Conservation (phyloP, 2,113 vertebrate genomes). For the Pomatorhinus ruficollis region DNA sequence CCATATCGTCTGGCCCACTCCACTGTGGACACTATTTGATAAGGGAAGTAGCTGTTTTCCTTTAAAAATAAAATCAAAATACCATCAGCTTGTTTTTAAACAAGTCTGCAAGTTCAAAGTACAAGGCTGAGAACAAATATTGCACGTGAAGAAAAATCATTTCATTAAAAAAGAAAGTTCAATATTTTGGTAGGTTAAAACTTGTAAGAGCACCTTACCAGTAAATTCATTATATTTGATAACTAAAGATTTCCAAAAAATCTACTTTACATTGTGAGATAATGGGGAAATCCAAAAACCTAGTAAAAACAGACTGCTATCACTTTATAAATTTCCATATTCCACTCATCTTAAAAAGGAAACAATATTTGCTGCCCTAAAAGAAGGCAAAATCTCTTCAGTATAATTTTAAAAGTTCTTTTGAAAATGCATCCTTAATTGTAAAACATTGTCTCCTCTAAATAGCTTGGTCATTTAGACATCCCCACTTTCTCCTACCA, state of each 20-base stretch:
- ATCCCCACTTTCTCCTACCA: neutral
- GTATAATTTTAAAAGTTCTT: neutral
- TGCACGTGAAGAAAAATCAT: neutral
- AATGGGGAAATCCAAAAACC: neutral
- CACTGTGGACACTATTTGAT: slow-evolving; percentile 89
- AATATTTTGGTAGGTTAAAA: neutral
- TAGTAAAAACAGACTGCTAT: neutral
- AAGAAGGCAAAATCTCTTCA: neutral
- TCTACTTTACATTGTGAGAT: neutral
- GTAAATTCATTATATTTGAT: neutral
- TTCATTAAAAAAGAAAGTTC: neutral
- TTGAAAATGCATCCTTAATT: neutral
- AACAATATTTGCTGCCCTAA: neutral
- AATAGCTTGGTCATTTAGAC: neutral
- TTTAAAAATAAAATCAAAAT: slow-evolving; percentile 64
- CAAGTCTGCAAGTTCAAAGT: neutral
- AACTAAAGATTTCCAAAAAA: neutral
- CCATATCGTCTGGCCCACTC: slow-evolving; percentile 86
- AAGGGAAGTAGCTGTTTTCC: slow-evolving; percentile 95
- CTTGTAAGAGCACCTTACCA: neutral
- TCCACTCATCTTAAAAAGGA: neutral
- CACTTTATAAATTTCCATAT: neutral
- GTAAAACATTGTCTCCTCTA: neutral
- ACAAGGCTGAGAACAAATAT: neutral
- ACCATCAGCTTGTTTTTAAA: slow-evolving; percentile 14